Evolutionary conservation across 2,113 vertebrate species (phyloP).

Genomic region (Antechinus flavipes): DNA sequence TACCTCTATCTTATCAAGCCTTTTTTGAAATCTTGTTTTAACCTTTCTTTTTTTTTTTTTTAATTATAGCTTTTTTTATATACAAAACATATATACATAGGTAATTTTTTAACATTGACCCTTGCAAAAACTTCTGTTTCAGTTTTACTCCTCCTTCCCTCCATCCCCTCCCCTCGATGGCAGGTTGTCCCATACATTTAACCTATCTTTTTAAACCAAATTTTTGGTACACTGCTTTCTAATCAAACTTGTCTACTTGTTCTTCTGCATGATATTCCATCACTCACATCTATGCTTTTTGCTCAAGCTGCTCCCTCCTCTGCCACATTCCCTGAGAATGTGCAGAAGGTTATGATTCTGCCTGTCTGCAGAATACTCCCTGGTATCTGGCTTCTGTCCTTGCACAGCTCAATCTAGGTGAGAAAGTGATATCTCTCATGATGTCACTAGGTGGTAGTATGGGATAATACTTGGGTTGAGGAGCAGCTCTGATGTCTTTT

Average conservation of each 20-base stretch:
- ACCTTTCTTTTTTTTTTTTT: too few relatives aligned
- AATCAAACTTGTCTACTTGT: neutral
- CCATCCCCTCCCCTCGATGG: too few relatives aligned
- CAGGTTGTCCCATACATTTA: too few relatives aligned
- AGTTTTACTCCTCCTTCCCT: too few relatives aligned
- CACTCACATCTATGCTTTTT: neutral
- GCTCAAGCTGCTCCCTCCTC: neutral
- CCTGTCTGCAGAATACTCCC: neutral
- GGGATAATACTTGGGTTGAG: neutral
- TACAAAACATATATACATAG: too few relatives aligned
- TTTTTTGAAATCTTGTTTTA: neutral
- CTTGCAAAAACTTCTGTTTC: too few relatives aligned
- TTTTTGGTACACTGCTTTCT: neutral
- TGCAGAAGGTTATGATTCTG: neutral
- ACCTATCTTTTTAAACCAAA: neutral
- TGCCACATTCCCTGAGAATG: neutral
- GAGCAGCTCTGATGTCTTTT: neutral
- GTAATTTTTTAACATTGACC: too few relatives aligned
- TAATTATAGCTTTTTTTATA: too few relatives aligned
- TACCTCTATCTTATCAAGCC: neutral
- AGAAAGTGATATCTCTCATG: neutral
- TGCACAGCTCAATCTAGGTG: neutral
- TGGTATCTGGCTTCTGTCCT: neutral
- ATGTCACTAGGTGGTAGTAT: constrained; percentile 68
- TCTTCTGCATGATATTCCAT: neutral